Conservation (phyloP, 2,113 vertebrate species). For the Actenoides lindsayi region DNA sequence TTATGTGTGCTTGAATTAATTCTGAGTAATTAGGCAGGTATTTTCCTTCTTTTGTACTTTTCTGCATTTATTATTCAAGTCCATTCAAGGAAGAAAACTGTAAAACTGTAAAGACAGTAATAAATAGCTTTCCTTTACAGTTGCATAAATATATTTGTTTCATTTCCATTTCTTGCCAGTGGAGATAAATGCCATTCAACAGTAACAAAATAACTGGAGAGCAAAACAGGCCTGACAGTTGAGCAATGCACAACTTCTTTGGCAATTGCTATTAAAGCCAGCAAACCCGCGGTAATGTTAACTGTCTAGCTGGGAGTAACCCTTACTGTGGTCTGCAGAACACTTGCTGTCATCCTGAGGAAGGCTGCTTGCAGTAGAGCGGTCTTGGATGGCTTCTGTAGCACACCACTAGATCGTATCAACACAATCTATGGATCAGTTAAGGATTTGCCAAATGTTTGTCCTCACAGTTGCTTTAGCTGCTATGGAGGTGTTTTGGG, state of each 20-base stretch:
- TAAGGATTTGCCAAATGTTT: background rate
- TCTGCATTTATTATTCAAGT: background rate
- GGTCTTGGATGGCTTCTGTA: background rate
- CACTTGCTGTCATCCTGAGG: background rate
- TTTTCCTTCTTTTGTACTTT: background rate
- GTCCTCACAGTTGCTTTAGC: background rate
- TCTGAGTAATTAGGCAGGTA: background rate
- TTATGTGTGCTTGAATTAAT: constrained; percentile 54
- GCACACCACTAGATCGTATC: background rate
- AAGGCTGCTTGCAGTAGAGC: accelerated
- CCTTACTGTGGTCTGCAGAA: background rate
- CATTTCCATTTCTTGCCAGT: background rate
- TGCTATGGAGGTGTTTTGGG: background rate
- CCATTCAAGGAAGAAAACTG: background rate
- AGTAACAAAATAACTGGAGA: background rate
- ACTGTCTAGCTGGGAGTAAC: background rate
- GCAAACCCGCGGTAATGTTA: background rate
- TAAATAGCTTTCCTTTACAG: constrained; percentile 10
- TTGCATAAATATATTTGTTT: constrained; percentile 3
- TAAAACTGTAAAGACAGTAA: background rate
- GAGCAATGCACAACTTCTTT: background rate
- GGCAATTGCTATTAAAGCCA: constrained; percentile 11
- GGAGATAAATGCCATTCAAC: constrained; percentile 1
- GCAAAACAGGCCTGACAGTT: background rate
- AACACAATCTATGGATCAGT: background rate